Conservation (phyloP, 2,797 vertebrate species). For the Leptodactylus fallax region DNA sequence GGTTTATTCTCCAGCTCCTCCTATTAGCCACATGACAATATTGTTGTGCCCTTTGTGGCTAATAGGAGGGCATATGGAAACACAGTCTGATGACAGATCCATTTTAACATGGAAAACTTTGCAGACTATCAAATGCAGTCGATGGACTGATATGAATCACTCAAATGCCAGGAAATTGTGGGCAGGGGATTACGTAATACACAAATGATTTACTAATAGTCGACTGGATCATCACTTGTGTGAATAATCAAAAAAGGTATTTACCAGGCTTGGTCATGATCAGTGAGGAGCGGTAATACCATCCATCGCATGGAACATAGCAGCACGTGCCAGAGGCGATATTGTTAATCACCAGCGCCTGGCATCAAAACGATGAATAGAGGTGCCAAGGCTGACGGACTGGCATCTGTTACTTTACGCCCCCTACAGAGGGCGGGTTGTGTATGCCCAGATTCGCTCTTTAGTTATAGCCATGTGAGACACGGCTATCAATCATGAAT, state of each 20-base stretch:
- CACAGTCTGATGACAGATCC: too few relatives aligned
- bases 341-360: background rate
- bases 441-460: background rate
- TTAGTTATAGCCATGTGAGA: background rate
- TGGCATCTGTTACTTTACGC: background rate
- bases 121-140: too few relatives aligned
- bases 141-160: background rate
- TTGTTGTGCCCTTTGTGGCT: too few relatives aligned
- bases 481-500: too few relatives aligned
- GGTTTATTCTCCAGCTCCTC: too few relatives aligned
- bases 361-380: background rate
- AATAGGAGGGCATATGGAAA: too few relatives aligned
- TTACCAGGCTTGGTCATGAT: background rate
- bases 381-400: background rate
- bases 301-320: background rate
- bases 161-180: background rate
- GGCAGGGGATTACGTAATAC: background rate
- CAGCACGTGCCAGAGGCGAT: background rate
- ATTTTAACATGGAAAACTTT: too few relatives aligned
- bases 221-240: too few relatives aligned
- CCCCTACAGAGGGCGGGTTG: background rate
- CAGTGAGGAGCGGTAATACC: background rate
- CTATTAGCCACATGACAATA: too few relatives aligned
- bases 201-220: background rate
- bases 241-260: background rate